Evolutionary conservation across 1,140 invertebrate species (phyloP).

Genomic region (Pemphigus obesinymphae): DNA sequence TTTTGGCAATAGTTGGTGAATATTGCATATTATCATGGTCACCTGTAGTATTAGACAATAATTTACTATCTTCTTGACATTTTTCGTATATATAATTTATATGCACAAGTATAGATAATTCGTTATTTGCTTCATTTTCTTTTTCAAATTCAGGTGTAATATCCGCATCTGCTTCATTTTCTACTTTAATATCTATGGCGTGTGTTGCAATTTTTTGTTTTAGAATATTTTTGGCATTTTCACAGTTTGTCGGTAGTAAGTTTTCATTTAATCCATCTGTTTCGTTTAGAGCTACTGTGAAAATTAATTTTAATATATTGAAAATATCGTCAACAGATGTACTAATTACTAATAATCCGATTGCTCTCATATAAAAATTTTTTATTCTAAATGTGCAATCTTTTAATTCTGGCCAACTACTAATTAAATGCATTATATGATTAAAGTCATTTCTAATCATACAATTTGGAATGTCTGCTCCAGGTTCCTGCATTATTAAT

Average conservation of each 20-base stretch:
- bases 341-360: not conserved
- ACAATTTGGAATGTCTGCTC: not conserved
- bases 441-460: not conserved
- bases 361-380: not conserved
- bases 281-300: not conserved
- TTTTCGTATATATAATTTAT: not conserved
- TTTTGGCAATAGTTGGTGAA: not conserved
- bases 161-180: no score
- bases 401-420: not conserved
- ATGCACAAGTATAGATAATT: not conserved
- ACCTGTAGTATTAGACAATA: not conserved
- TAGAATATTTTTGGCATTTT: not conserved
- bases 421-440: not conserved
- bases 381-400: not conserved
- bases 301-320: not conserved
- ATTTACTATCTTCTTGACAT: not conserved
- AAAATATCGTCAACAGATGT: not conserved
- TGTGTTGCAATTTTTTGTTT: no score
- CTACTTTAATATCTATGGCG: no score
- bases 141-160: not conserved
- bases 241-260: not conserved
- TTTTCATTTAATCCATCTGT: not conserved
- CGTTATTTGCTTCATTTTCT: not conserved
- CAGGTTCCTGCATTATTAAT: not conserved
- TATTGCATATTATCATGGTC: not conserved